These are phyloP conservation scores for Hyphantria cunea DNA, from an alignment of 1,140 invertebrate genomes.

Conservation along the genomic window DNA sequence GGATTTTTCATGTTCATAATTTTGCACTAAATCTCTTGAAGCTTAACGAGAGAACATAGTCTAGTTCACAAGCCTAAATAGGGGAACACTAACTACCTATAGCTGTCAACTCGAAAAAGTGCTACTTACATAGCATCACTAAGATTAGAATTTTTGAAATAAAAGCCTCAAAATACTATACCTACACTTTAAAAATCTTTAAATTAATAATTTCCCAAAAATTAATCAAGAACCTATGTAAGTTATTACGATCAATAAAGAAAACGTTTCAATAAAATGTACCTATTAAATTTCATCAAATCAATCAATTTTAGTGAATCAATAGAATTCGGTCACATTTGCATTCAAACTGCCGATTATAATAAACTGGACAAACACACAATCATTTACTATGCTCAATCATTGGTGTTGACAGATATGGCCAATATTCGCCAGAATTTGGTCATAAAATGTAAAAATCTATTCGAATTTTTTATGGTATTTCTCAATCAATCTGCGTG, in stretches of 20 bases:
- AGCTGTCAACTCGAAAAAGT: too few species aligned
- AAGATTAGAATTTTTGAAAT: too few species aligned
- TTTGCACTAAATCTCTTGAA: too few species aligned
- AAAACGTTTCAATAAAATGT: conserved; percentile 10
- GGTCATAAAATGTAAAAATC: conserved; percentile 15
- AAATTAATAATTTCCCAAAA: background rate
- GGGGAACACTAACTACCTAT: too few species aligned
- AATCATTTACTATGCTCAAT: conserved; percentile 15
- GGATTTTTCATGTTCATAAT: too few species aligned
- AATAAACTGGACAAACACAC: conserved; percentile 20
- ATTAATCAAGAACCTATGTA: conserved; percentile 2
- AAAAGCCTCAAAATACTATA: too few species aligned
- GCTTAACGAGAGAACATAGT: too few species aligned
- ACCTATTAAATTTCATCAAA: conserved; percentile 19
- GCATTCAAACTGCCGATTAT: conserved; percentile 23
- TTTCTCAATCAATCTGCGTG: conserved; percentile 23
- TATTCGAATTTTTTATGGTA: conserved; percentile 12
- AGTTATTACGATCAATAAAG: conserved; percentile 11
- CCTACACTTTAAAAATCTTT: too few species aligned
- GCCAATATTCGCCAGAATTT: conserved; percentile 20
- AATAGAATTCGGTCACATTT: conserved; percentile 15
- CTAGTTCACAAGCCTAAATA: too few species aligned
- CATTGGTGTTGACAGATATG: conserved; percentile 26
- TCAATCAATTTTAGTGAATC: conserved; percentile 20
- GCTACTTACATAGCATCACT: too few species aligned